Evolutionary conservation across 2,888 invertebrate species (phyloP), one percentile per base, ranked within the genome.

Genomic region (Athalia cordata): DNA sequence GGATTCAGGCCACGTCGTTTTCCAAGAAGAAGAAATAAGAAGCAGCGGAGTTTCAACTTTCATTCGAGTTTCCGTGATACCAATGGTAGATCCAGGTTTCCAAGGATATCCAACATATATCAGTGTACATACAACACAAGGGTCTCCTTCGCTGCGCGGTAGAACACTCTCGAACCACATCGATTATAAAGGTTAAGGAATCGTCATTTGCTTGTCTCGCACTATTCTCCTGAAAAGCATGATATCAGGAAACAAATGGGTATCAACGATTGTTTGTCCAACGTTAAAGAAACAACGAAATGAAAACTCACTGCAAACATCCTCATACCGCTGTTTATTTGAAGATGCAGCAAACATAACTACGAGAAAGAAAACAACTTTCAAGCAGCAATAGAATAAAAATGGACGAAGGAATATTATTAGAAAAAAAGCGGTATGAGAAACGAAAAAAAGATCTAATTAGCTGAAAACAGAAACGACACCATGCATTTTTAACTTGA

Each of bases 1-100:
- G 82, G 80, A 87, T 88, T 87, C 88, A 84, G 80, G 74, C 83
- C 88, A 88, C 88, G 88, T 88, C 87, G 83, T 78, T 77, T 80
- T 15, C 78, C 75, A 81, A 79, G 80, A 81, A 80, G 80, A 82
- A 84, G 84, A 86, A 85, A 85, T 84, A 85, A 84, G 85, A 81
- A 81, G 81, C 80, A 81, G 76, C 65, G 77, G 81, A 85, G 86
- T 86, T 85, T 84, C 84, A 81, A 86, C 85, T 87, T 86, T 87
- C 87, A 83, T 82, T 70, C 79, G 79, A 81, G 83, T 83, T 84
- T 85, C 82, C 83, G 84, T 81, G 81, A 86, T 86, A 84, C 83
- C 84, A 59, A 13, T 50, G 70, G 13, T 59, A 72, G 72, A 72
- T 72, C 72, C 57, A 52, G 72, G 72, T 57, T 72, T 72, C 57